Conservation (phyloP, 2,113 vertebrate species). For the Engystomops pustulosus region DNA sequence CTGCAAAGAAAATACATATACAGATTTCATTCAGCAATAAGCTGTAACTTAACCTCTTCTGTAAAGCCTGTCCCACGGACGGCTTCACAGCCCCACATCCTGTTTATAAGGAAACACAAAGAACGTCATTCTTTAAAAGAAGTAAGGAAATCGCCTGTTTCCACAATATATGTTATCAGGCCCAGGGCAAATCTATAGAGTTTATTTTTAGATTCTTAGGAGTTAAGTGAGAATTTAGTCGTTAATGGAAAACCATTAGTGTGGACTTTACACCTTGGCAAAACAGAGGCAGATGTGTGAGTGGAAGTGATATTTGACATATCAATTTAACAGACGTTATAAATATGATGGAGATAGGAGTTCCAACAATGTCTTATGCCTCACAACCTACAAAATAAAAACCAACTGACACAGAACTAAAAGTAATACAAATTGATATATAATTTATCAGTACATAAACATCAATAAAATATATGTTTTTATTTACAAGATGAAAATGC, state of each 20-base stretch:
- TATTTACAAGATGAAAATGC: no score
- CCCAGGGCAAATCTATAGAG: not conserved
- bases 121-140: not conserved
- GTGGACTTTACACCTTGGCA: not conserved
- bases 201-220: not conserved
- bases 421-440: no score
- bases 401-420: no score
- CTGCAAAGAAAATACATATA: constrained; percentile 1
- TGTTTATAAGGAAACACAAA: constrained; percentile 21
- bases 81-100: constrained; percentile 7
- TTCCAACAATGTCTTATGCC: not conserved
- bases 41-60: constrained; percentile 26
- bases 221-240: not conserved
- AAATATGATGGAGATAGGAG: not conserved
- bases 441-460: no score
- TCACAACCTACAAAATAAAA: no score
- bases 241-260: not conserved
- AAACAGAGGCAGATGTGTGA: not conserved
- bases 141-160: not conserved
- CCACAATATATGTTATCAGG: not conserved
- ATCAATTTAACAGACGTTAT: not conserved
- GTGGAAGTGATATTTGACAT: not conserved
- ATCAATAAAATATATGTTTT: no score
- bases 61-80: not conserved
- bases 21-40: not conserved